Percentiles rank a stretch among this genome's conserved stretches.
These are phyloP conservation scores for Scarus forsteni DNA, from an alignment of 2,797 vertebrate species.

Conservation along the genomic window DNA sequence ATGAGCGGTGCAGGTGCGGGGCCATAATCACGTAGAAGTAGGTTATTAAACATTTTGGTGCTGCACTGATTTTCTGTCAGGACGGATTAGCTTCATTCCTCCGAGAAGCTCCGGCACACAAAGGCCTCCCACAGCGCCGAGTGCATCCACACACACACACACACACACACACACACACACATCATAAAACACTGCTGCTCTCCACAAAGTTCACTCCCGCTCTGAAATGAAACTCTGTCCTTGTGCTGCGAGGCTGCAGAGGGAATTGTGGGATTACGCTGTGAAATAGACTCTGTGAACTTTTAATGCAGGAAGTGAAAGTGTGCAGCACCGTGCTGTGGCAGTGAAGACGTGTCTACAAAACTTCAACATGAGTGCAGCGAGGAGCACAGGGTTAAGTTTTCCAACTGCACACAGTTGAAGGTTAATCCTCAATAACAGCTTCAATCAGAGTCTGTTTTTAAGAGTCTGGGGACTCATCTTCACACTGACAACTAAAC, in stretches of 20 bases:
- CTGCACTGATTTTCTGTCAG: slow-evolving; percentile 55
- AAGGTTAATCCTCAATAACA: neutral
- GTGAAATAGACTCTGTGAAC: slow-evolving; percentile 9
- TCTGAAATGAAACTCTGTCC: neutral
- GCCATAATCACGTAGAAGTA: slow-evolving; percentile 45
- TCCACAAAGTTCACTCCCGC: slow-evolving; percentile 7
- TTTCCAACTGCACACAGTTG: neutral
- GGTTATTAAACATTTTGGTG: slow-evolving; percentile 54
- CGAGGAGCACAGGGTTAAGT: neutral
- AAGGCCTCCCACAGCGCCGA: slow-evolving; percentile 15
- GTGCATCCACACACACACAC: slow-evolving; percentile 1
- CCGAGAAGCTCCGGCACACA: slow-evolving; percentile 12
- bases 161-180: slow-evolving; percentile 2
- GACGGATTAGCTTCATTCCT: slow-evolving; percentile 38
- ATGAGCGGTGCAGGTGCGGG: slow-evolving; percentile 57
- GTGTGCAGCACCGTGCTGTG: neutral
- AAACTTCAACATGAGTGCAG: no score
- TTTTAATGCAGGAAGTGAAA: neutral
- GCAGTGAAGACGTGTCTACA: neutral
- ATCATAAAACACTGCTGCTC: neutral
- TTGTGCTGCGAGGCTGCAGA: neutral
- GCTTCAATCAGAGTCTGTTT: neutral
- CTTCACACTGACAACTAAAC: neutral
- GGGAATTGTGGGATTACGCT: slow-evolving; percentile 7
- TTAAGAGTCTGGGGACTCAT: neutral